A percentile compares a stretch with the other conserved stretches of the same genome.
Conservation (phyloP, 2,888 invertebrate genomes). For the Chironomus riparius region DNA sequence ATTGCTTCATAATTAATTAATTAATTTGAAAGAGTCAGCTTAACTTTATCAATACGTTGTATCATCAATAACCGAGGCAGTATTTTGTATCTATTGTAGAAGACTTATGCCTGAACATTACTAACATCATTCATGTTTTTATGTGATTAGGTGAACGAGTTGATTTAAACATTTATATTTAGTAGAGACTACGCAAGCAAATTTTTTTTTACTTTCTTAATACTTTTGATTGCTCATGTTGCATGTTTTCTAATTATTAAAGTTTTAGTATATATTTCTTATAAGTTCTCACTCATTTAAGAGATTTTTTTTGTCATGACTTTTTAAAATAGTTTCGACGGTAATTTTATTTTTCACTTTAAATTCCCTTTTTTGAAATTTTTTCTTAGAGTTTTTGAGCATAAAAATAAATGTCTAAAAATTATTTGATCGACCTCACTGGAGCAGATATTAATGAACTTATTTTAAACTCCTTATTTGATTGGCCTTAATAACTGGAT, state of each 20-base stretch:
- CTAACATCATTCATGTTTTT: conserved; percentile 13
- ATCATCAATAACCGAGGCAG: conserved; percentile 20
- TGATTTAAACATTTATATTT: not conserved
- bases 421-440: not conserved
- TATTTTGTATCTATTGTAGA: conserved; percentile 22
- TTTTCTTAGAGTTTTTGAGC: not conserved
- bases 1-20: not conserved
- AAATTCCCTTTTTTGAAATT: not conserved
- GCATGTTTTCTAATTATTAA: conserved; percentile 7
- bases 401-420: not conserved
- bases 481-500: too few relatives aligned
- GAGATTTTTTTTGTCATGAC: not conserved
- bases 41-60: not conserved
- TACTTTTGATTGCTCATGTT: conserved; percentile 12
- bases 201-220: not conserved
- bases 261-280: not conserved
- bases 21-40: not conserved
- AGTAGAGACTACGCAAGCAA: not conserved
- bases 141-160: conserved; percentile 3
- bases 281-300: not conserved
- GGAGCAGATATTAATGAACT: too few relatives aligned
- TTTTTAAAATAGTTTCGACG: not conserved
- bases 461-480: too few relatives aligned
- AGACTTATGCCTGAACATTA: conserved; percentile 23
- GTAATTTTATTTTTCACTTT: not conserved